Percentiles rank a stretch among this genome's conserved stretches.
Evolutionary conservation across 2,888 invertebrate species (phyloP).

Genomic region (Germaria angustata): DNA sequence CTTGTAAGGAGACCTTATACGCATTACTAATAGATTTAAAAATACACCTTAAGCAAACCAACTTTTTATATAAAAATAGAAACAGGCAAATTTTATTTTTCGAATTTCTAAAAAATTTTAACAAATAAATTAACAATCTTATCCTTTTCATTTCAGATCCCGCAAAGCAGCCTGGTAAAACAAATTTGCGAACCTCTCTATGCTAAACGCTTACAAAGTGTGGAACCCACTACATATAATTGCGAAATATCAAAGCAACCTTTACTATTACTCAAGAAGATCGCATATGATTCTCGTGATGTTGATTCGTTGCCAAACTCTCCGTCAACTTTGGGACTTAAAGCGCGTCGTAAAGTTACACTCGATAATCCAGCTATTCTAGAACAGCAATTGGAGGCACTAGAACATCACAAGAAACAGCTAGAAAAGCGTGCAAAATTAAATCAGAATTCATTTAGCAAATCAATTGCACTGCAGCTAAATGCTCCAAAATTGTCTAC

Average conservation of each 20-base stretch:
- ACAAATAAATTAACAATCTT: too few relatives aligned
- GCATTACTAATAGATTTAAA: too few relatives aligned
- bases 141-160: conserved; percentile 83
- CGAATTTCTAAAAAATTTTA: too few relatives aligned
- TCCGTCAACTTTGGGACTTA: neutral
- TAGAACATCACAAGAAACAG: conserved; percentile 80
- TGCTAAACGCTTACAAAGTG: conserved; percentile 84
- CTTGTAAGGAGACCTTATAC: too few relatives aligned
- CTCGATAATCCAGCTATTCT: conserved; percentile 78
- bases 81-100: too few relatives aligned
- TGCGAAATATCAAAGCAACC: conserved; percentile 40
- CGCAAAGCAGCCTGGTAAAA: conserved; percentile 87
- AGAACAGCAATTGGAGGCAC: conserved; percentile 78
- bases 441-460: conserved; percentile 44
- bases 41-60: too few relatives aligned
- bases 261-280: conserved; percentile 71
- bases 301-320: conserved; percentile 35
- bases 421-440: conserved; percentile 76
- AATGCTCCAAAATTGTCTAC: conserved; percentile 71
- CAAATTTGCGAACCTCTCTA: conserved; percentile 87
- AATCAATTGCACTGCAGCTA: conserved; percentile 21
- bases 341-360: conserved; percentile 71
- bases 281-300: conserved; percentile 52
- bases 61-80: too few relatives aligned
- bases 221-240: conserved; percentile 56